Conservation (phyloP, 2,113 vertebrate species). For the Mus pahari region DNA sequence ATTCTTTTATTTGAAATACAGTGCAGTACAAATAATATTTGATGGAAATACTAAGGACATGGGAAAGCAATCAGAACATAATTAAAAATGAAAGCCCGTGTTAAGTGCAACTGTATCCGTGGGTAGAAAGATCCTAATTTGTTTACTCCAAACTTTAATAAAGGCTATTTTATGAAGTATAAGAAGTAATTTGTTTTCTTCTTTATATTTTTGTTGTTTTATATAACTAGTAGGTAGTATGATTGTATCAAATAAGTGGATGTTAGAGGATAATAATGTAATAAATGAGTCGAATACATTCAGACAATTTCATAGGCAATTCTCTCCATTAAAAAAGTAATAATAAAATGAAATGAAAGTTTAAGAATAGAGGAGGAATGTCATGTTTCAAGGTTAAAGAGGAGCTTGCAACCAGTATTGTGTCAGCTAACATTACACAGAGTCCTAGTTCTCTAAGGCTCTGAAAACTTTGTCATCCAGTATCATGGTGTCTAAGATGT, state of each 20-base stretch:
- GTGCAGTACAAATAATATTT: neutral
- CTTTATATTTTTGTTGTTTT: neutral
- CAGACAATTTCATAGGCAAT: neutral
- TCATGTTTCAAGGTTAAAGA: neutral
- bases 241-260: neutral
- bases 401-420: neutral
- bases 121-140: neutral
- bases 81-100: conserved; percentile 23
- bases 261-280: neutral
- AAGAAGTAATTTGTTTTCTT: conserved; percentile 42
- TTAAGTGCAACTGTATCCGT: neutral
- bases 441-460: neutral
- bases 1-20: conserved; percentile 20
- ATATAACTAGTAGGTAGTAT: neutral
- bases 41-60: neutral
- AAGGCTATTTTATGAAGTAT: neutral
- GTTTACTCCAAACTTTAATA: neutral
- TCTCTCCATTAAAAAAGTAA: neutral
- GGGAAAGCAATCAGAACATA: neutral
- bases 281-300: neutral
- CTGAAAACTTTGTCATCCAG: neutral
- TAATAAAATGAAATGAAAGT: neutral
- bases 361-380: neutral
- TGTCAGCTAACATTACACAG: neutral
- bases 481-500: neutral